A percentile compares a stretch with the other conserved stretches of the same genome.
Conservation (phyloP, 2,113 vertebrate species). For the Grallaria varia region DNA sequence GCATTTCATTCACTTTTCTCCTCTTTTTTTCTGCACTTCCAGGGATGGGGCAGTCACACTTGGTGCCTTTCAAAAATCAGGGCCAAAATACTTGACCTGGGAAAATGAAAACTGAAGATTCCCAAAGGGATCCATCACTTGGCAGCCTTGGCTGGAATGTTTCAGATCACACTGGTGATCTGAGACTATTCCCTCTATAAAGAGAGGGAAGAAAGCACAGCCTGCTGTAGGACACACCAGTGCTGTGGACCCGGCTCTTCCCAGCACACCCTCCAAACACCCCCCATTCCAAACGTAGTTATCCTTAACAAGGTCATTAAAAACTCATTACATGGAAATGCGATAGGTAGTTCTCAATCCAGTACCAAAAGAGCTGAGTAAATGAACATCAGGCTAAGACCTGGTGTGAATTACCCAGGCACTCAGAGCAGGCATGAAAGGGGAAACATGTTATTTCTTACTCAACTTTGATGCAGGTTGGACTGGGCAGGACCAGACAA, state of each 20-base stretch:
- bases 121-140: accelerated
- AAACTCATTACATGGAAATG: not conserved
- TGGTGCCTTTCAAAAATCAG: not conserved
- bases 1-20: not conserved
- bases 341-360: not conserved
- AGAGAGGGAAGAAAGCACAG: not conserved
- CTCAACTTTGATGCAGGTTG: too few relatives aligned
- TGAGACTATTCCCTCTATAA: not conserved
- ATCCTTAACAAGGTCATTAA: not conserved
- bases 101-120: accelerated
- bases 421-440: too few relatives aligned
- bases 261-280: not conserved
- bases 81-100: not conserved
- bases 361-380: not conserved
- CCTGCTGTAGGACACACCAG: not conserved
- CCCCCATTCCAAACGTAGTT: not conserved
- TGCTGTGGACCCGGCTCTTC: constrained; percentile 34
- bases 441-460: too few relatives aligned
- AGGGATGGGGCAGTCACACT: not conserved
- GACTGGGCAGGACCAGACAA: too few relatives aligned
- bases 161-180: not conserved
- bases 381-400: too few relatives aligned
- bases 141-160: not conserved
- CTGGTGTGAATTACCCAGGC: too few relatives aligned
- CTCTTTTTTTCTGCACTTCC: too few relatives aligned